Evolutionary conservation across 2,113 vertebrate species (phyloP).

Genomic region (Girardinichthys multiradiatus): DNA sequence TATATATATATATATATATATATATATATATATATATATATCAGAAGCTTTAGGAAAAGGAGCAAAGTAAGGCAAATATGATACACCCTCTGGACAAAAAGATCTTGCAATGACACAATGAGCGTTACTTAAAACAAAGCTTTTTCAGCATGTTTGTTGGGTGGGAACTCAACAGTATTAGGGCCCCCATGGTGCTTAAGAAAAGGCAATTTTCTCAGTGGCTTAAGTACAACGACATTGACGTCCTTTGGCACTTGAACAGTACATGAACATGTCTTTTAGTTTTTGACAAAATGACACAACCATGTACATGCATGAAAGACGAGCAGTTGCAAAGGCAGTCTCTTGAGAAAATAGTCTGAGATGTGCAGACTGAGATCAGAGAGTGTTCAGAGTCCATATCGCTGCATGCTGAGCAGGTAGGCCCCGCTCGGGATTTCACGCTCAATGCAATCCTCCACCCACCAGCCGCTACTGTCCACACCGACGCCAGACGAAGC

Average conservation of each 20-base stretch:
- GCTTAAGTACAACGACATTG: constrained; percentile 69
- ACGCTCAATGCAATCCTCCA: constrained; percentile 81
- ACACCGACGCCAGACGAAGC: constrained; percentile 72
- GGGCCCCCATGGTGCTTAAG: constrained; percentile 70
- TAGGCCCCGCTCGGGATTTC: constrained; percentile 76
- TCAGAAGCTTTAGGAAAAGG: constrained; percentile 38
- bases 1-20: constrained; percentile 34
- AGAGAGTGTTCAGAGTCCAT: constrained; percentile 79
- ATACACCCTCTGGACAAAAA: constrained; percentile 71
- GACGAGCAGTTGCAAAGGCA: constrained; percentile 80
- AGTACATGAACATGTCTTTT: constrained; percentile 81
- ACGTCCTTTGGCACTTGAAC: constrained; percentile 82
- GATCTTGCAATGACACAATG: constrained; percentile 72
- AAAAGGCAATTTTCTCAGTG: constrained; percentile 73
- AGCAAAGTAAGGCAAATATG: constrained; percentile 75
- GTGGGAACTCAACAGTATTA: constrained; percentile 51
- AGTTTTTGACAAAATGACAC: constrained; percentile 76
- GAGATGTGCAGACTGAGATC: constrained; percentile 66
- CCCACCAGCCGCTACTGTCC: constrained; percentile 83
- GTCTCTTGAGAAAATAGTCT: constrained; percentile 77
- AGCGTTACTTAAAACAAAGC: constrained; percentile 68
- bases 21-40: constrained; percentile 51
- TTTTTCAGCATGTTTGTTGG: constrained; percentile 45
- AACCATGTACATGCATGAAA: constrained; percentile 84
- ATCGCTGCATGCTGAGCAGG: constrained; percentile 80